Base-by-base conservation (phyloP, 2,797 vertebrate species). In the Chanos chanos region DNA sequence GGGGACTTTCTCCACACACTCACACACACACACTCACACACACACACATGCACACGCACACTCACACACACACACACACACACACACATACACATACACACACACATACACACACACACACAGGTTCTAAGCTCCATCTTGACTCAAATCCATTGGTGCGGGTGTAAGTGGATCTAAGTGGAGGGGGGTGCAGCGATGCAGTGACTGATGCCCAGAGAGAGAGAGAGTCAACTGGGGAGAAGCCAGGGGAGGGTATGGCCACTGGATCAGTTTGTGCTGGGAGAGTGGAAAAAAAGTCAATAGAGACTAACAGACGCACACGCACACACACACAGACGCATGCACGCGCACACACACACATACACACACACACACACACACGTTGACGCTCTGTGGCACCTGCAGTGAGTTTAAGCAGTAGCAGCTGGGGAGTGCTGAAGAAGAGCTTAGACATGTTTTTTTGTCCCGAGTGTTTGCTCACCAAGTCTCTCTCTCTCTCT, bases 401-500 rank as follows among this genome's bases (percentile, higher is more conserved):
- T 87, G 79, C 69, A 74, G 64, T 58, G 61, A 61, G 70, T 78
- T 78, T 69, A 75, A 81, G 75, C 58, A 77, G 60, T 64, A 54
- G 78, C 82, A 85, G 81, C 82, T 85, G 81, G 55, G 12, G 66
- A 64, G 65, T 72, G 40, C 70, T 68, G 68, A 75, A 79, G 75
- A 53, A 68, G 69, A 75, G 70, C 77, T 72, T 45, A 81, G 75
- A 67, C 76, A 77, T 81, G 19, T 82, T 87, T 84, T 82, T 87
- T 84, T 86, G 83, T 87, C 83, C 73, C 52, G 73, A 22, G 60
- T 85, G 80, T 87, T 87, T 87, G 77, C 81, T 81, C 30, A 22
- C 22, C 21, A 63, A 21, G 24, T 39, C 51, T 41, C 19, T 31
- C 28, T 24, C 30, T 52, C 47, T 24, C 31, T 36, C 13, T 27